phyloP scores from a whole-genome alignment of 1,140 invertebrate genomes.

The Heliothis subflexa region DNA sequence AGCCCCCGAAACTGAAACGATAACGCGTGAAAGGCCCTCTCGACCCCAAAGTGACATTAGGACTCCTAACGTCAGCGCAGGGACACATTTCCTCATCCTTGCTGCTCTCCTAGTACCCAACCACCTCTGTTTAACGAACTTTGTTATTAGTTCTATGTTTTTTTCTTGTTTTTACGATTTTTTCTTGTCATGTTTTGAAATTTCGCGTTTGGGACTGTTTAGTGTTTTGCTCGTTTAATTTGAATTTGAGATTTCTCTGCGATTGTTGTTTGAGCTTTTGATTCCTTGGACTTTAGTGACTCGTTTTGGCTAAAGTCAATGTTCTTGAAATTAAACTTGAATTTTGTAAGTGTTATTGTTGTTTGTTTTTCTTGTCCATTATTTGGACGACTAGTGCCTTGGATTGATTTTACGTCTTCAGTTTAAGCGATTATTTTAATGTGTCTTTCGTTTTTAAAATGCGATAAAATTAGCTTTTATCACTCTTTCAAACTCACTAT shows the following conservation, averaged over 20 bases:
- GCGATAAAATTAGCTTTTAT: too few species aligned
- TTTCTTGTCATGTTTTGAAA: constrained; percentile 32
- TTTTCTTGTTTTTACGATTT: constrained; percentile 48
- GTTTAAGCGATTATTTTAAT: too few species aligned
- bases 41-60: constrained; percentile 46
- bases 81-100: constrained; percentile 45
- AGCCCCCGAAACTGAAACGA: constrained; percentile 37
- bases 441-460: too few species aligned
- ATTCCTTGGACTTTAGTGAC: neutral
- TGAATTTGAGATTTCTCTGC: constrained; percentile 3
- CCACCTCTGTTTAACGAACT: constrained; percentile 46
- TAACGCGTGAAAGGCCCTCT: constrained; percentile 37
- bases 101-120: constrained; percentile 10
- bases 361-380: neutral
- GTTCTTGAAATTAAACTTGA: neutral
- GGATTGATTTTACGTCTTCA: too few species aligned
- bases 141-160: constrained; percentile 45
- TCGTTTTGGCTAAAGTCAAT: neutral
- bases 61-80: constrained; percentile 34
- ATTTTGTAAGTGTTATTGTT: neutral
- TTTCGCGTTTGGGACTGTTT: constrained; percentile 2
- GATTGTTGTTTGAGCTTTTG: neutral
- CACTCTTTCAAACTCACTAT: too few species aligned
- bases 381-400: too few species aligned
- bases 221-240: constrained; percentile 5